Evolutionary conservation across 2,797 vertebrate species (phyloP).

Genomic region (Peromyscus attwateri): DNA sequence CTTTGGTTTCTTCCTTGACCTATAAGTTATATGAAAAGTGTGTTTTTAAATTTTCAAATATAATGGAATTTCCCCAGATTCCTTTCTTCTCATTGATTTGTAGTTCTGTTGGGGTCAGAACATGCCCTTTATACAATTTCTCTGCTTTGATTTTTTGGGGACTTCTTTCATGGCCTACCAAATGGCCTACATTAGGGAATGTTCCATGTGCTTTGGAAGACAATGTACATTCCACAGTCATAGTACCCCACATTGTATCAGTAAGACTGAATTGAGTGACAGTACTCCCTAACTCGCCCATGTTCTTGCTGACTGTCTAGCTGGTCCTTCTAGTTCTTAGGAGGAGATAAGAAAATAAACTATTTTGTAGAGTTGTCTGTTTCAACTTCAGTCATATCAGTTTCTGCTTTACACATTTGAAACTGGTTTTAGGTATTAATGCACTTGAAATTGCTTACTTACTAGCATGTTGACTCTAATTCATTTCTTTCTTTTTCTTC

Average conservation of each 20-base stretch:
- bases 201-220: not conserved
- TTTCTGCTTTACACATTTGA: not conserved
- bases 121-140: not conserved
- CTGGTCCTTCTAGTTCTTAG: not conserved
- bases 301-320: not conserved
- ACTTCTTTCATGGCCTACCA: not conserved
- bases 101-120: not conserved
- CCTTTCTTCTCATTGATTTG: not conserved
- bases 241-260: not conserved
- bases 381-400: not conserved
- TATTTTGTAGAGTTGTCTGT: not conserved
- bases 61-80: not conserved
- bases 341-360: not conserved
- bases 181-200: not conserved
- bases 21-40: not conserved
- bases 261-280: not conserved
- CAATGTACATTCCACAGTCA: not conserved
- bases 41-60: not conserved
- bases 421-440: not conserved
- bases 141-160: not conserved
- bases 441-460: not conserved
- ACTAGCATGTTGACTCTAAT: not conserved
- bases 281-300: not conserved
- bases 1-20: slow-evolving; percentile 1
- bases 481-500: not conserved